Percentiles rank a stretch among this genome's conserved stretches.
These are phyloP conservation scores for Phylloscopus trochilus DNA, from an alignment of 2,113 vertebrate genomes.

Conservation along the genomic window DNA sequence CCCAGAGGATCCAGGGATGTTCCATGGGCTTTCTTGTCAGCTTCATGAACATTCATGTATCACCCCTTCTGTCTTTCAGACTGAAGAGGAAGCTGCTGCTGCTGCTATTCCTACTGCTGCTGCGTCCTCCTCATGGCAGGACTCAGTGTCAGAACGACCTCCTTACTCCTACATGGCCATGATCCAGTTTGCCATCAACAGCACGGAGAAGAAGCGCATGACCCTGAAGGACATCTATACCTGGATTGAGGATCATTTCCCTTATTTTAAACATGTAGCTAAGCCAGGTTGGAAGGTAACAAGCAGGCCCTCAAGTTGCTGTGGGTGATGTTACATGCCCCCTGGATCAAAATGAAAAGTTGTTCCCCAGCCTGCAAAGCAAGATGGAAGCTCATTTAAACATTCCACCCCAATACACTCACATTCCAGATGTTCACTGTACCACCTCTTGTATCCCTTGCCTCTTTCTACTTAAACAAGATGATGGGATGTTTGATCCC, in stretches of 20 bases:
- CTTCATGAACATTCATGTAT: background rate
- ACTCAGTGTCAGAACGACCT: slow-evolving; percentile 79
- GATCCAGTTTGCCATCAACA: slow-evolving; percentile 99
- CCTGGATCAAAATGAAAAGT: background rate
- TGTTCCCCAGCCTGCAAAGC: background rate
- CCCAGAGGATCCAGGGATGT: background rate
- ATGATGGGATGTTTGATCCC: background rate
- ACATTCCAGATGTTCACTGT: background rate
- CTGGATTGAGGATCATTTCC: slow-evolving; percentile 96
- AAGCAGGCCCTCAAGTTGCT: background rate
- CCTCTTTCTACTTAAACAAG: background rate
- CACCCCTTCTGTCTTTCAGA: slow-evolving; percentile 21
- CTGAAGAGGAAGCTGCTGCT: slow-evolving; percentile 36
- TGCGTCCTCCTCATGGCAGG: slow-evolving; percentile 27
- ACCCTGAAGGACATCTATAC: slow-evolving; percentile 94
- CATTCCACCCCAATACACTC: background rate
- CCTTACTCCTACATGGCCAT: slow-evolving; percentile 98
- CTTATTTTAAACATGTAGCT: slow-evolving; percentile 90
- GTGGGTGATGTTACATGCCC: background rate
- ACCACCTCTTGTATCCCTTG: background rate
- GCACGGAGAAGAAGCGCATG: slow-evolving; percentile 85
- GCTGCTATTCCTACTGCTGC: background rate
- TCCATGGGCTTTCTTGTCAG: background rate
- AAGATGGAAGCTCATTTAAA: background rate
- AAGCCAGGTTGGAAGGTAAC: slow-evolving; percentile 97